phyloP scores from a whole-genome alignment of 2,888 invertebrate genomes.

The Dysmachus trigonus region DNA sequence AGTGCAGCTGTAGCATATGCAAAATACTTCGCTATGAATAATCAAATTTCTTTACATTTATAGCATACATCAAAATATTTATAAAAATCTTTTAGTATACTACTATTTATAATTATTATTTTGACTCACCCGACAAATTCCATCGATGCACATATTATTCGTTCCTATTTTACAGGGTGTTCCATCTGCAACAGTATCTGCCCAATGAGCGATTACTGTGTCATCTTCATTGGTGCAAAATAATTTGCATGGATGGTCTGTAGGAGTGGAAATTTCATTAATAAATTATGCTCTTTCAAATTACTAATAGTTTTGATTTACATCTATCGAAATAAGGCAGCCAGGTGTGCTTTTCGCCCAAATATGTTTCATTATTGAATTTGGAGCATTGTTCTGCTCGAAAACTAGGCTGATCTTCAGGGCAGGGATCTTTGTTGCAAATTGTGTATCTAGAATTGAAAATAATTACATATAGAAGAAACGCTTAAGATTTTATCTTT shows the following conservation, averaged over 20 bases:
- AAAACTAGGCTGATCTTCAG: slow-evolving; percentile 75
- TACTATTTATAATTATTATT: too few relatives aligned
- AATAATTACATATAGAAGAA: neutral
- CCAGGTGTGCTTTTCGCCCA: slow-evolving; percentile 76
- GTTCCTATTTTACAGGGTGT: slow-evolving; percentile 85
- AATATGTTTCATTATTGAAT: slow-evolving; percentile 74
- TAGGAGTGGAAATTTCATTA: slow-evolving; percentile 48
- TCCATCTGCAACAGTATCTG: slow-evolving; percentile 81
- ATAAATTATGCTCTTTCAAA: neutral
- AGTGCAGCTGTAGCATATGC: too few relatives aligned
- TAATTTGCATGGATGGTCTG: slow-evolving; percentile 81
- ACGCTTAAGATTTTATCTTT: neutral
- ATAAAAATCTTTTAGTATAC: too few relatives aligned
- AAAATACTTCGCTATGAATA: too few relatives aligned
- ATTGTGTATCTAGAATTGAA: slow-evolving; percentile 71
- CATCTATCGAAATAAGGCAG: slow-evolving; percentile 78
- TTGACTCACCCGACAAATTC: slow-evolving; percentile 73
- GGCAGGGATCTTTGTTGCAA: slow-evolving; percentile 82
- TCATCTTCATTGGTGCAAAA: slow-evolving; percentile 82
- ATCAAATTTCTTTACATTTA: too few relatives aligned
- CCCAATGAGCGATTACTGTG: slow-evolving; percentile 77
- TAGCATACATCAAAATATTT: too few relatives aligned
- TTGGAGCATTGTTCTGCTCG: slow-evolving; percentile 80
- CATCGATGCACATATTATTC: slow-evolving; percentile 84
- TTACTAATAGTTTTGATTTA: slow-evolving; percentile 57